phyloP scores from a whole-genome alignment of 2,888 invertebrate genomes.

The Pecten maximus region DNA sequence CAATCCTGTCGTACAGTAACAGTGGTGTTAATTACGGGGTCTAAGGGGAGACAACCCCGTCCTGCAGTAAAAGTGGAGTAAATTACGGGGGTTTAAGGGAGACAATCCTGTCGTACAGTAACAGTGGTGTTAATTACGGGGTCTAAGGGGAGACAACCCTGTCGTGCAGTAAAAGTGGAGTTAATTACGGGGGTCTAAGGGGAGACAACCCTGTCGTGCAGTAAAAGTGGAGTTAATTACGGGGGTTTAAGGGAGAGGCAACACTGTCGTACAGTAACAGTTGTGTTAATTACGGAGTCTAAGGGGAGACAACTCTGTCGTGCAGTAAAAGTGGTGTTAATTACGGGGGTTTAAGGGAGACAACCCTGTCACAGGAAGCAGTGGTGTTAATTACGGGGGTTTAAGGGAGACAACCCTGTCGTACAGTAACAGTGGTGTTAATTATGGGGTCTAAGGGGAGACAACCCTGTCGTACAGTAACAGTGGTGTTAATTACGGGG shows the following conservation, averaged over 20 bases:
- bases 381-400: background rate
- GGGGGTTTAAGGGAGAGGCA: background rate
- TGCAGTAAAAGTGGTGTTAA: background rate
- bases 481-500: too few relatives aligned
- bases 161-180: background rate
- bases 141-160: background rate
- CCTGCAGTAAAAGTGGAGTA: background rate
- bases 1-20: background rate
- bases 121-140: background rate
- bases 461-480: too few relatives aligned
- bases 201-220: too few relatives aligned
- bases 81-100: background rate
- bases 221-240: background rate
- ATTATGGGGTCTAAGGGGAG: too few relatives aligned
- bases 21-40: background rate
- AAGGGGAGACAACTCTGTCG: background rate
- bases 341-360: background rate
- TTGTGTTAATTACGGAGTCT: background rate
- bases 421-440: background rate
- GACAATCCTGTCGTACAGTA: background rate
- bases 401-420: background rate
- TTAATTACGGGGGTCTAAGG: too few relatives aligned
- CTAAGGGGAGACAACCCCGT: background rate
- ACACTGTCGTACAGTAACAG: background rate
- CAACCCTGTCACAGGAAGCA: background rate